Evolutionary conservation across 2,797 vertebrate genomes (phyloP), one percentile per base, ranked within the genome.

Genomic region (Benthosema pterotum): DNA sequence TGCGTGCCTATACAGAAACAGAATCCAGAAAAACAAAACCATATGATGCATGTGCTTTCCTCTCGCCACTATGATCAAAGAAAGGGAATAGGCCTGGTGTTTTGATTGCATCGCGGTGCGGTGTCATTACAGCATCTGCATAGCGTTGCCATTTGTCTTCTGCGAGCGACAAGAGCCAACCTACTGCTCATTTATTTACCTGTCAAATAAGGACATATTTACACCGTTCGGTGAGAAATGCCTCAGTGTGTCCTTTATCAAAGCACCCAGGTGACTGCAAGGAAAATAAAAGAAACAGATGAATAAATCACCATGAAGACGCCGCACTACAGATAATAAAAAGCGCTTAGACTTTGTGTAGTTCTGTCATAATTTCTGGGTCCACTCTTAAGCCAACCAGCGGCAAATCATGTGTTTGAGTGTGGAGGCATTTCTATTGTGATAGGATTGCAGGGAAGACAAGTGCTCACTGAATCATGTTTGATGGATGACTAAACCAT

Each of bases 61-160:
- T 80, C 71, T n/a, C n/a, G n/a, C n/a, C 74, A 65, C 74, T 78
- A 28, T 38, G 70, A 73, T 80, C 58, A 78, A 85, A 86, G 80
- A n/a, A n/a, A n/a, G n/a, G n/a, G 67, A 79, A 80, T 83, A 72
- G 57, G 61, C 66, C 66, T 42, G 62, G 57, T 57, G 0, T 61
- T 69, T 74, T 76, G 80, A 87, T 82, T 83, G 77, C 77, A 78
- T 75, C 52, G 65, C 67, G 32, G 68, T 78, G 69, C 64, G 79
- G 79, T 77, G 82, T 85, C 80, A 77, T 83, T 80, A 79, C 71
- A 73, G 79, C 82, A 83, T 85, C 78, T 85, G 82, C 83, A 80
- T 84, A 75, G 28, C 18, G 64, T 83, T 71, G 80, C 72, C 59
- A 74, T 86, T 76, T 55, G 62, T 88, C 85, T 69, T 73, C 64